phyloP scores from a whole-genome alignment of 2,797 vertebrate species.

The Zalophus californianus region DNA sequence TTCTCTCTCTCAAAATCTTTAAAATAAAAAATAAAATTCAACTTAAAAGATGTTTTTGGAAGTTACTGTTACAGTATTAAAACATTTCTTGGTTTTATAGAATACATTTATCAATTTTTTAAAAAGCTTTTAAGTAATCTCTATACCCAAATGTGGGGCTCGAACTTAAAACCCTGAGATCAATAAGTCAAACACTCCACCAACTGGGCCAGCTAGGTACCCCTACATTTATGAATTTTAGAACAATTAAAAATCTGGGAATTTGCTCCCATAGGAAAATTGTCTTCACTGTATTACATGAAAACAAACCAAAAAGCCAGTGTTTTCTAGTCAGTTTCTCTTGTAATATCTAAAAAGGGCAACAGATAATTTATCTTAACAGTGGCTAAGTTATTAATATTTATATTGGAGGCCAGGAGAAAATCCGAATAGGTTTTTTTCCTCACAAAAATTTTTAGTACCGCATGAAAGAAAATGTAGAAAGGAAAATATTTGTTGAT shows the following conservation, averaged over 20 bases:
- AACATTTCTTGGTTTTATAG: constrained; percentile 51
- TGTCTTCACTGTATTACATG: background rate
- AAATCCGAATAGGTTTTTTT: background rate
- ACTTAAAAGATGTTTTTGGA: background rate
- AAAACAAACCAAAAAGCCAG: background rate
- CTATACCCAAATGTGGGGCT: background rate
- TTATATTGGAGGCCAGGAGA: background rate
- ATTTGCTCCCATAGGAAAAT: background rate
- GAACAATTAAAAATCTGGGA: background rate
- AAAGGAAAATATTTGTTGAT: constrained; percentile 10
- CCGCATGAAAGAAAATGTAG: background rate
- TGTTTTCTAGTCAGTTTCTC: constrained; percentile 23
- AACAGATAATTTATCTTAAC: background rate
- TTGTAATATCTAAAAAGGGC: background rate
- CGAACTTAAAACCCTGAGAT: background rate
- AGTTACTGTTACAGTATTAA: constrained; percentile 58
- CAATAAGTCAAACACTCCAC: background rate
- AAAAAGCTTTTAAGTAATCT: background rate
- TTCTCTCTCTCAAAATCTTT: too few species aligned
- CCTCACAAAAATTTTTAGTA: background rate
- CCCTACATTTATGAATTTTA: constrained; percentile 24
- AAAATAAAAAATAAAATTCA: too few species aligned
- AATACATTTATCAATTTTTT: background rate
- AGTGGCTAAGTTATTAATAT: background rate
- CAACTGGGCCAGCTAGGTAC: background rate